Conservation (phyloP, 2,113 vertebrate genomes). For the Phaetusa simplex region DNA sequence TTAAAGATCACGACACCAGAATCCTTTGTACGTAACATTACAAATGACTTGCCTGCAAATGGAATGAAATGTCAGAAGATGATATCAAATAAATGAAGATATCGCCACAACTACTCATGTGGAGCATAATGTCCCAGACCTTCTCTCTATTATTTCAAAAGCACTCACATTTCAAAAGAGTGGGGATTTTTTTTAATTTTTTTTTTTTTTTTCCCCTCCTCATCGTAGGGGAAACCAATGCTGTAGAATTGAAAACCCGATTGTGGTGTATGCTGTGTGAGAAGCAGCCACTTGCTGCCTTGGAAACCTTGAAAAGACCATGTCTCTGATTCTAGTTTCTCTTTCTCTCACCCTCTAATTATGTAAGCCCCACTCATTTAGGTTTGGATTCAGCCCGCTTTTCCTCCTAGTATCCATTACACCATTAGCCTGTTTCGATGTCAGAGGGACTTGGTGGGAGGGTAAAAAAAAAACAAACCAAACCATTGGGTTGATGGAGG, state of each 20-base stretch:
- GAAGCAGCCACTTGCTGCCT: slow-evolving; percentile 59
- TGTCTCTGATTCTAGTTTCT: slow-evolving; percentile 9
- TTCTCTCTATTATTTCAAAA: slow-evolving; percentile 24
- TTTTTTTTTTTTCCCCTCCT: not conserved
- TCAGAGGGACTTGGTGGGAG: not conserved
- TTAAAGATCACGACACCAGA: slow-evolving; percentile 26
- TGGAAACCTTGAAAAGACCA: slow-evolving; percentile 58
- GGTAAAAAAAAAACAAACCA: not conserved
- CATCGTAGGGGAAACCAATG: not conserved
- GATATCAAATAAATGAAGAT: slow-evolving; percentile 38
- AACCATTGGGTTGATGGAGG: not conserved
- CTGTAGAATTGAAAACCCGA: not conserved
- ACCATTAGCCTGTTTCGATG: not conserved
- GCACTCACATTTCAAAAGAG: slow-evolving; percentile 2
- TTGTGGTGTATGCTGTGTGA: not conserved
- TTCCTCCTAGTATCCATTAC: slow-evolving; percentile 13
- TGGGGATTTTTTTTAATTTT: not conserved
- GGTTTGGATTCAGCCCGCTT: slow-evolving; percentile 8
- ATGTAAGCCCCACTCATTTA: slow-evolving; percentile 43
- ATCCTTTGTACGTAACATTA: not conserved
- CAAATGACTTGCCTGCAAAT: not conserved
- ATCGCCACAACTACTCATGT: slow-evolving; percentile 11
- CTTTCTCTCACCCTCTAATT: slow-evolving; percentile 53
- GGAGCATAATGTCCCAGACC: slow-evolving; percentile 24
- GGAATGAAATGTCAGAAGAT: not conserved